These are phyloP conservation scores for Microcebus griseorufus DNA, from an alignment of 2,113 vertebrate species.

Conservation along the genomic window DNA sequence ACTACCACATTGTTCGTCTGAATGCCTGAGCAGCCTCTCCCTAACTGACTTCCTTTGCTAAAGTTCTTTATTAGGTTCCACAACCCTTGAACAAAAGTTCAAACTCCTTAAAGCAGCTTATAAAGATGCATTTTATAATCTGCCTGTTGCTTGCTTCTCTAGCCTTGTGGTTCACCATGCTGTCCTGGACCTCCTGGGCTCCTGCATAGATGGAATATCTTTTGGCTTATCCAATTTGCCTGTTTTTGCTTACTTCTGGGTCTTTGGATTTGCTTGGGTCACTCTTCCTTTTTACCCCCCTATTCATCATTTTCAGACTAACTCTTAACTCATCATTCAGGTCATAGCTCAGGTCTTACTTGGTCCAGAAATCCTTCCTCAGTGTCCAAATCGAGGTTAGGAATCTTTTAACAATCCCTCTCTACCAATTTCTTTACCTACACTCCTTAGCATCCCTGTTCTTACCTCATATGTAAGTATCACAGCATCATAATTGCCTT, in stretches of 20 bases:
- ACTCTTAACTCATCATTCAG: not conserved
- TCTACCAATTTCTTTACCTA: not conserved
- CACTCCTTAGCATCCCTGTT: not conserved
- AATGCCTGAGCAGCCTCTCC: not conserved
- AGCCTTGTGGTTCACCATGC: not conserved
- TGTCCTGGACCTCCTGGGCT: not conserved
- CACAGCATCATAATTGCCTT: not conserved
- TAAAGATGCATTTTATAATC: not conserved
- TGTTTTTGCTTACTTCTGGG: not conserved
- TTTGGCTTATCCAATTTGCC: not conserved
- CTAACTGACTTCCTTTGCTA: not conserved
- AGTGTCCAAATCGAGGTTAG: not conserved
- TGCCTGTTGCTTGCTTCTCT: not conserved
- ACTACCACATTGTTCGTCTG: not conserved
- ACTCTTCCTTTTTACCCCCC: not conserved
- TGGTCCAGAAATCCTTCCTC: not conserved
- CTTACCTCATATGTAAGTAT: not conserved
- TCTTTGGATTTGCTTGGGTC: not conserved
- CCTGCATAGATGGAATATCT: not conserved
- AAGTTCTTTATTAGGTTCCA: slow-evolving; percentile 13
- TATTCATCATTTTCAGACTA: not conserved
- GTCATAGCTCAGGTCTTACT: not conserved
- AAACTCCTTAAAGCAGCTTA: not conserved
- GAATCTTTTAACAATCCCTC: not conserved
- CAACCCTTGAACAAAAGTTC: not conserved